Percentiles rank a stretch among this genome's conserved stretches.
Conservation (phyloP, 2,113 vertebrate genomes). For the Macquaria australasica region DNA sequence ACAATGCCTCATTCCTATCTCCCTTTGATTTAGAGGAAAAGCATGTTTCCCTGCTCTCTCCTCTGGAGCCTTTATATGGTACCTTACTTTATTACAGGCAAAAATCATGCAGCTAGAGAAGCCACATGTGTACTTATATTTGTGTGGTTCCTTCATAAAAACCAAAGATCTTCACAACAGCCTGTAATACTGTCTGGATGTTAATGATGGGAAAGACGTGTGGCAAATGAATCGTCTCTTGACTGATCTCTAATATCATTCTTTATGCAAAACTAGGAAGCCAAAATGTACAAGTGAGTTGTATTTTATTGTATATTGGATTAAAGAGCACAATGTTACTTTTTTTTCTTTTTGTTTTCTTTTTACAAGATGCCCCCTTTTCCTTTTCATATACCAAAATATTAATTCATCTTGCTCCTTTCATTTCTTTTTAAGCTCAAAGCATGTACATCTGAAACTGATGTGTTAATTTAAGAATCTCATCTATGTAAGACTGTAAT, state of each 20-base stretch:
- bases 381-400: constrained; percentile 56
- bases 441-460: constrained; percentile 84
- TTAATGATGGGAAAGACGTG: constrained; percentile 48
- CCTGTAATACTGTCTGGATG: constrained; percentile 66
- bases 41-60: constrained; percentile 38
- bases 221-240: constrained; percentile 42
- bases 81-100: constrained; percentile 60
- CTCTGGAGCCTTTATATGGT: constrained; percentile 36
- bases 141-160: constrained; percentile 68
- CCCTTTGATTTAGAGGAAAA: constrained; percentile 44
- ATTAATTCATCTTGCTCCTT: constrained; percentile 57
- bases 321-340: constrained; percentile 78
- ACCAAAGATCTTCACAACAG: constrained; percentile 76
- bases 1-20: constrained; percentile 59
- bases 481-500: constrained; percentile 80
- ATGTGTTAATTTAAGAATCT: constrained; percentile 85
- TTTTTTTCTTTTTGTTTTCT: constrained; percentile 49
- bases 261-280: constrained; percentile 64
- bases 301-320: constrained; percentile 72
- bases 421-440: constrained; percentile 75
- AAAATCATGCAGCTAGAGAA: constrained; percentile 81
- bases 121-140: constrained; percentile 50
- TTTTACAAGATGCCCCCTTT: constrained; percentile 72
- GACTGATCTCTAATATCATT: constrained; percentile 48
- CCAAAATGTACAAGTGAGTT: constrained; percentile 67